These are phyloP conservation scores for Elysia chlorotica DNA, from an alignment of 1,140 invertebrate species.

Conservation along the genomic window DNA sequence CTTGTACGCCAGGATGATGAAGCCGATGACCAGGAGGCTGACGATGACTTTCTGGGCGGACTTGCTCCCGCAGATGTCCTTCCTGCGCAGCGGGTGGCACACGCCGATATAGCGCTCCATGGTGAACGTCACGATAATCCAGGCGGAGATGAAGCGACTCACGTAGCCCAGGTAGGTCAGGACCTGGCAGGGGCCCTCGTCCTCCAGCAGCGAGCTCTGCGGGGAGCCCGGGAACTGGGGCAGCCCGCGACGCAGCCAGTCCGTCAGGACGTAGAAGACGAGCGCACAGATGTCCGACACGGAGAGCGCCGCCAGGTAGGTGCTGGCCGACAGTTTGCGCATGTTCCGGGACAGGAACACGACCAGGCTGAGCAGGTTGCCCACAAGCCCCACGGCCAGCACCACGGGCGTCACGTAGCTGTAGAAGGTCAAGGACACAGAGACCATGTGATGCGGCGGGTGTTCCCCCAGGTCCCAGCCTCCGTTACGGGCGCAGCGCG, in stretches of 20 bases:
- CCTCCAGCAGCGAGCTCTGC: slow-evolving; percentile 32
- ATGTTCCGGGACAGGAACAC: slow-evolving; percentile 49
- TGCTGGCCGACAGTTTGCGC: slow-evolving; percentile 44
- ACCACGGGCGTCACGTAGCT: slow-evolving; percentile 16
- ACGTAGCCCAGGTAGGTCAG: slow-evolving; percentile 46
- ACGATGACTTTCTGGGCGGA: slow-evolving; percentile 36
- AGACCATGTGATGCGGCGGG: no score
- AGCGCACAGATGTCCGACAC: slow-evolving; percentile 45
- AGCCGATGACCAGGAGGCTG: slow-evolving; percentile 23
- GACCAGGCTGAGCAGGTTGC: slow-evolving; percentile 46
- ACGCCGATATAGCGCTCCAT: slow-evolving; percentile 55
- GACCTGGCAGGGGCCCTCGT: slow-evolving; percentile 46
- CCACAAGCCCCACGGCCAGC: slow-evolving; percentile 41
- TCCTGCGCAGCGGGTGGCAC: slow-evolving; percentile 38
- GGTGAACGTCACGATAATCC: slow-evolving; percentile 55
- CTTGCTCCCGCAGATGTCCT: slow-evolving; percentile 27
- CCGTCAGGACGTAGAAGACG: slow-evolving; percentile 46
- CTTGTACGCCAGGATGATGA: slow-evolving; percentile 40
- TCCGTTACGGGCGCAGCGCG: no score
- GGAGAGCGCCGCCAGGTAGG: slow-evolving; percentile 49
- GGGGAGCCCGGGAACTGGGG: slow-evolving; percentile 9
- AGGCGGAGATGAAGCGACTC: slow-evolving; percentile 52
- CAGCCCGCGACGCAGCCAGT: slow-evolving; percentile 40
- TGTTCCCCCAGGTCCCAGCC: no score
- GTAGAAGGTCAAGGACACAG: no score